A percentile compares a stretch with the other conserved stretches of the same genome.
Conservation (phyloP, 2,113 vertebrate species). For the Pardalotus punctatus region DNA sequence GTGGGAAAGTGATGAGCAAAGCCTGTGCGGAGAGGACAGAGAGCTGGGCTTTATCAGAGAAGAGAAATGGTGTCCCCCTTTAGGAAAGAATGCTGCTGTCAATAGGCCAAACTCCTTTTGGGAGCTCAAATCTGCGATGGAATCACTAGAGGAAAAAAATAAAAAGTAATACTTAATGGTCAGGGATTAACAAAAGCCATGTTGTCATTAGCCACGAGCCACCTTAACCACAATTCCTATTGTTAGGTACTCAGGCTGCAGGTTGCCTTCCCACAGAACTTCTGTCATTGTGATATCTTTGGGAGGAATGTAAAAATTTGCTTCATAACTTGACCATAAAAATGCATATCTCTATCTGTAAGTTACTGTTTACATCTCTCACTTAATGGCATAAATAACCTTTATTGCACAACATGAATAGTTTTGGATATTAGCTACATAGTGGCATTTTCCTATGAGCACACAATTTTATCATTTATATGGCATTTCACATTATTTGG, state of each 20-base stretch:
- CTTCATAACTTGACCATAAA: not conserved
- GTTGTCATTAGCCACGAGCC: not conserved
- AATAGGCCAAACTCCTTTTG: not conserved
- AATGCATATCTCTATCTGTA: not conserved
- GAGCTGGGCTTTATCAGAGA: fast-evolving
- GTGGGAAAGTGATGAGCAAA: not conserved
- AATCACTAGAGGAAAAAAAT: not conserved
- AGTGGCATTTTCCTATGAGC: not conserved
- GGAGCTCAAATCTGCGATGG: not conserved
- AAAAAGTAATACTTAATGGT: not conserved
- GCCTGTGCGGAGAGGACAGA: not conserved
- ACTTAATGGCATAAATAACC: not conserved
- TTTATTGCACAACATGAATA: not conserved
- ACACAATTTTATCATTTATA: not conserved
- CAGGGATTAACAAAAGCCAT: not conserved
- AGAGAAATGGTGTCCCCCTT: fast-evolving
- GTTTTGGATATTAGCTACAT: not conserved
- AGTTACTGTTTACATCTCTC: not conserved
- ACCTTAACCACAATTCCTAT: not conserved
- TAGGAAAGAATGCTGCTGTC: not conserved
- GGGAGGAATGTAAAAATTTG: not conserved
- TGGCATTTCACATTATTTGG: not conserved
- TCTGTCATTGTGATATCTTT: not conserved
- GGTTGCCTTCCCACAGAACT: not conserved
- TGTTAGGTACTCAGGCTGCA: not conserved